Conservation (phyloP, 2,113 vertebrate genomes). For the Serinus canaria region DNA sequence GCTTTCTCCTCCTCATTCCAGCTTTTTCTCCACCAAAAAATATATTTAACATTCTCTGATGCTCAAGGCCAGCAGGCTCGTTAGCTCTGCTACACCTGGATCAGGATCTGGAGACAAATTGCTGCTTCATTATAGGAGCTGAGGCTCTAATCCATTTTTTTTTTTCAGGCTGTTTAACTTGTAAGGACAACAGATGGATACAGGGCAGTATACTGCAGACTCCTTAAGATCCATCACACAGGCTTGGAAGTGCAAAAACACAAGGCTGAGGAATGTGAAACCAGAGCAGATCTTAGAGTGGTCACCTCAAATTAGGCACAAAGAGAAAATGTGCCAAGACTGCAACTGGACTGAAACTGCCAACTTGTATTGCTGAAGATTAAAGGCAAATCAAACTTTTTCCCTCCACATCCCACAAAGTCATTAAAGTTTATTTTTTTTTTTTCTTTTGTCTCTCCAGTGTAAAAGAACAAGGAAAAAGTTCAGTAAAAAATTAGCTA, state of each 20-base stretch:
- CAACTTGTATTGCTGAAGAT: slow-evolving; percentile 10
- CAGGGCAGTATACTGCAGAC: slow-evolving; percentile 46
- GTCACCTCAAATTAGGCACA: slow-evolving; percentile 51
- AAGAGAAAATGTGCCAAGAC: slow-evolving; percentile 23
- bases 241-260: slow-evolving; percentile 35
- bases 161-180: slow-evolving; percentile 63
- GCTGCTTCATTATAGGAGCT: slow-evolving; percentile 70
- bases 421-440: neutral
- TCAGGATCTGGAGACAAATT: slow-evolving; percentile 68
- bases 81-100: slow-evolving; percentile 65
- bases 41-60: slow-evolving; percentile 34
- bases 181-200: slow-evolving; percentile 70
- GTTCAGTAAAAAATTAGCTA: neutral
- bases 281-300: slow-evolving; percentile 30
- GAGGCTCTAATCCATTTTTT: slow-evolving; percentile 65
- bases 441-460: neutral
- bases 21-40: neutral
- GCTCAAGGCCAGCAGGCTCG: slow-evolving; percentile 57
- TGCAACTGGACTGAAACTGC: neutral
- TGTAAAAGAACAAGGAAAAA: neutral
- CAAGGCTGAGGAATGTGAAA: slow-evolving; percentile 38
- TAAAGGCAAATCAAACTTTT: slow-evolving; percentile 2
- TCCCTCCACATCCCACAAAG: neutral
- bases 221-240: slow-evolving; percentile 35
- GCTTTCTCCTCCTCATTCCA: neutral